A percentile compares a stretch with the other conserved stretches of the same genome.
Evolutionary conservation across 2,113 vertebrate species (phyloP).

Genomic region (Pampusana beccarii): DNA sequence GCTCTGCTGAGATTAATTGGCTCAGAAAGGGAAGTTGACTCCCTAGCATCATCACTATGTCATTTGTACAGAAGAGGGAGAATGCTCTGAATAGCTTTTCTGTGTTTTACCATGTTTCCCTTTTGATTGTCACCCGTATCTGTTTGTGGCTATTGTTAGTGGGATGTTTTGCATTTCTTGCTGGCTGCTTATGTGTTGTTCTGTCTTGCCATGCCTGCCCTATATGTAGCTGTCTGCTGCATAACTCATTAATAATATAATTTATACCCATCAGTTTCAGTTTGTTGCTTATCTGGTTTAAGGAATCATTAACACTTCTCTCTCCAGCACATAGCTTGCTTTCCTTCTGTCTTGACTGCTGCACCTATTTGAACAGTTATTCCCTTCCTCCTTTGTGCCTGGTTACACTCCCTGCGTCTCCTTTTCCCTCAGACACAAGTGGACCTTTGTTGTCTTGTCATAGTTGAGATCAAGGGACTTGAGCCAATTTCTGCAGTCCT

Average conservation of each 20-base stretch:
- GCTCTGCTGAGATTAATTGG: neutral
- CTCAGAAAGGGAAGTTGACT: neutral
- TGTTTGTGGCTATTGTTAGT: neutral
- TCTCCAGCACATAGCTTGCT: neutral
- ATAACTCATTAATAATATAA: neutral
- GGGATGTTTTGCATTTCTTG: neutral
- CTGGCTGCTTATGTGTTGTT: neutral
- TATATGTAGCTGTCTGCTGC: neutral
- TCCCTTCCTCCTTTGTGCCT: neutral
- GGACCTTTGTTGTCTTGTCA: conserved; percentile 12
- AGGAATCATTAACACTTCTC: neutral
- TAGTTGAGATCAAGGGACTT: neutral
- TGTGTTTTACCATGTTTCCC: neutral
- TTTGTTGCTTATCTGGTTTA: neutral
- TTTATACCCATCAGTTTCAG: neutral
- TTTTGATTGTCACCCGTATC: neutral
- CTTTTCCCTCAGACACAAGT: neutral
- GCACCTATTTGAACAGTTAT: neutral
- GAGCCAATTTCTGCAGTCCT: neutral
- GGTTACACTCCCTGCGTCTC: neutral
- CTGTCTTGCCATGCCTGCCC: neutral
- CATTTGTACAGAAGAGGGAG: neutral
- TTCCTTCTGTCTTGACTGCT: neutral
- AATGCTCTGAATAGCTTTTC: neutral
- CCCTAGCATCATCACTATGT: neutral